Percentiles rank a stretch among this genome's conserved stretches.
These are phyloP conservation scores for Papilio demoleus DNA, from an alignment of 2,888 invertebrate genomes.

Conservation along the genomic window DNA sequence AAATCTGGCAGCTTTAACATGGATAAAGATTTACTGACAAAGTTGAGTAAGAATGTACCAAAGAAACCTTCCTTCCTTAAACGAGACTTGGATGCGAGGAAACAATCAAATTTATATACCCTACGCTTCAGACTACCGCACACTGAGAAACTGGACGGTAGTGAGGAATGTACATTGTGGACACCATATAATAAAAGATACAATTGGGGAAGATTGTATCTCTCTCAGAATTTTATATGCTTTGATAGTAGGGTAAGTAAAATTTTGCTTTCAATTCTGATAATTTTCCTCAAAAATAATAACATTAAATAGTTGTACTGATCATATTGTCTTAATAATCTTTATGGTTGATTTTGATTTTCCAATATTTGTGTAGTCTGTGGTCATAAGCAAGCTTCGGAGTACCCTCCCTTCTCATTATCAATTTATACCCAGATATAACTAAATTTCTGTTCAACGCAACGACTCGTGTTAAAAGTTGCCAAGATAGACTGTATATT, in stretches of 20 bases:
- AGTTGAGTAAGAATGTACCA: conserved; percentile 93
- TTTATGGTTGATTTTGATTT: too few species aligned
- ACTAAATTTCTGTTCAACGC: too few species aligned
- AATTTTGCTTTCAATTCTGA: neutral
- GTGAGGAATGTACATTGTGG: conserved; percentile 95
- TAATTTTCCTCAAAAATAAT: too few species aligned
- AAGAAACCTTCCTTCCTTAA: conserved; percentile 96
- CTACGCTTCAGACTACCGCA: conserved; percentile 93
- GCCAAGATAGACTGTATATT: neutral
- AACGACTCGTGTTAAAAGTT: too few species aligned
- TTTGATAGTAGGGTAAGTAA: conserved; percentile 95
- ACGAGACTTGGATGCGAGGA: conserved; percentile 96
- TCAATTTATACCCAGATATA: too few species aligned
- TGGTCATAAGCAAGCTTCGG: too few species aligned
- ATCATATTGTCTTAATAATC: too few species aligned
- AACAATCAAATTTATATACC: conserved; percentile 96
- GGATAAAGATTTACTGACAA: conserved; percentile 92
- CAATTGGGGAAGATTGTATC: conserved; percentile 93
- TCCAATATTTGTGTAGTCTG: too few species aligned
- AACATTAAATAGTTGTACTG: too few species aligned
- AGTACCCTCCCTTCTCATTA: too few species aligned
- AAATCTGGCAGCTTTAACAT: conserved; percentile 93
- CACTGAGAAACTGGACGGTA: conserved; percentile 96
- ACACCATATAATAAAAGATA: conserved; percentile 97
- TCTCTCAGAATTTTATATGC: conserved; percentile 97